phyloP scores from a whole-genome alignment of 2,888 invertebrate species.

The Calliphora vomitoria region DNA sequence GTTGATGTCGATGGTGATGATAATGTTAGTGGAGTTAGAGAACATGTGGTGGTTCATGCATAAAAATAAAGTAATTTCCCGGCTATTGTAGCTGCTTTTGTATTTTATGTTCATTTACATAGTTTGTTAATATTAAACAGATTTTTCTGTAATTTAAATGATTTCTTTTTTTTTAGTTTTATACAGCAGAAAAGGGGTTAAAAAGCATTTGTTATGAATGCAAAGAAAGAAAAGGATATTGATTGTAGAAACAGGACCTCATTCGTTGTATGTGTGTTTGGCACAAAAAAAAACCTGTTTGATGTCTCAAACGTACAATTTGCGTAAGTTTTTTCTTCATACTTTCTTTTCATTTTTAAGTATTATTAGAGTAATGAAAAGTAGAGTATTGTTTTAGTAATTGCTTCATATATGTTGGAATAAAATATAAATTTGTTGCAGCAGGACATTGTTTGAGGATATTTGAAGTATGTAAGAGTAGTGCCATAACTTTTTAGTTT shows the following conservation, averaged over 20 bases:
- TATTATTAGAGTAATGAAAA: not conserved
- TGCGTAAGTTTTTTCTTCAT: slow-evolving; percentile 22
- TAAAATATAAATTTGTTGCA: not conserved
- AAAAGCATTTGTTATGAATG: slow-evolving; percentile 34
- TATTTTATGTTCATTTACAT: not conserved
- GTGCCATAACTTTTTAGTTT: not conserved
- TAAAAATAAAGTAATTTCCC: slow-evolving; percentile 74
- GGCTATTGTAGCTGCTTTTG: slow-evolving; percentile 67
- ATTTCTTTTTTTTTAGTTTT: slow-evolving; percentile 58
- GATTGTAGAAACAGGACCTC: slow-evolving; percentile 1
- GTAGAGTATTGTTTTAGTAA: not conserved
- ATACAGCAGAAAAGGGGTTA: slow-evolving; percentile 72
- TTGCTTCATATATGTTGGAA: not conserved
- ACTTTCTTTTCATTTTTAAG: not conserved
- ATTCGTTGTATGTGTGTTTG: not conserved
- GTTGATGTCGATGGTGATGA: slow-evolving; percentile 13
- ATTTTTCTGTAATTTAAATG: slow-evolving; percentile 76
- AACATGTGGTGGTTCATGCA: slow-evolving; percentile 25
- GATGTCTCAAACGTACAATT: slow-evolving; percentile 28
- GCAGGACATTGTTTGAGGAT: slow-evolving; percentile 37
- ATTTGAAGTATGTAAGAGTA: slow-evolving; percentile 36
- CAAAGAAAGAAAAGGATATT: not conserved
- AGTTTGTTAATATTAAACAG: slow-evolving; percentile 59
- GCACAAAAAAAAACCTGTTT: slow-evolving; percentile 36
- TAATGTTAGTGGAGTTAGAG: slow-evolving; percentile 30